Evolutionary conservation across 1,140 invertebrate species (phyloP).

Genomic region (Trissolcus basalis): DNA sequence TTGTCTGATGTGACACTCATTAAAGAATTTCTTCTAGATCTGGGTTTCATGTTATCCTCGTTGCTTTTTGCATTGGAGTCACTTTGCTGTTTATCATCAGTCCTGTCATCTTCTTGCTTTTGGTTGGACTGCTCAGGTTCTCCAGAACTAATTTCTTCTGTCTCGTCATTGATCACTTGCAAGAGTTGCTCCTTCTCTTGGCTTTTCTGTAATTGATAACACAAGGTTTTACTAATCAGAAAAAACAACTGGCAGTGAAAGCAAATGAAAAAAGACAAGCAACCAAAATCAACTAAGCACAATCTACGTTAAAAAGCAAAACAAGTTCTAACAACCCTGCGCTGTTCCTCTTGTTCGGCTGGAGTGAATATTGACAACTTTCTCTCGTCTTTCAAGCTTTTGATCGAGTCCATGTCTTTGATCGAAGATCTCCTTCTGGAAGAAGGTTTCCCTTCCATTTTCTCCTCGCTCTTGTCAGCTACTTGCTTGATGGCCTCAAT

Average conservation of each 20-base stretch:
- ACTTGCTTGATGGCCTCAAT: conserved; percentile 30
- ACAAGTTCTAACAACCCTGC: conserved; percentile 50
- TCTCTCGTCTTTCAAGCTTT: conserved; percentile 27
- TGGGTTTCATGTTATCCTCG: conserved; percentile 14
- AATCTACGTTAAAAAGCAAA: conserved; percentile 27
- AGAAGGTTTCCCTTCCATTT: conserved; percentile 12
- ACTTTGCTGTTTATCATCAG: conserved; percentile 36
- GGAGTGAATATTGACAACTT: conserved; percentile 37
- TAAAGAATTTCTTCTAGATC: conserved; percentile 34
- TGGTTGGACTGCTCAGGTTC: conserved; percentile 17
- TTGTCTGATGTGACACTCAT: conserved; percentile 37
- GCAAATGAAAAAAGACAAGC: conserved; percentile 5
- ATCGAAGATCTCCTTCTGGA: conserved; percentile 32
- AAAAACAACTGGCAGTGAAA: conserved; percentile 19
- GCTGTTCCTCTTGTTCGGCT: conserved; percentile 43
- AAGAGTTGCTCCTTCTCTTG: conserved; percentile 36
- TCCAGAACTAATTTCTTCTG: conserved; percentile 49
- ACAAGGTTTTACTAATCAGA: conserved; percentile 7
- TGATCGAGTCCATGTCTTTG: conserved; percentile 36
- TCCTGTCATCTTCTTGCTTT: conserved; percentile 36
- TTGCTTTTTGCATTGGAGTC: conserved; percentile 17
- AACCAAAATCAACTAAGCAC: conserved; percentile 7
- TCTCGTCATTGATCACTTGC: conserved; percentile 21
- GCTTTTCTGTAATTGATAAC: conserved; percentile 51
- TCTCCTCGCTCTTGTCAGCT: conserved; percentile 42